These are phyloP conservation scores for Mus caroli DNA, from an alignment of 2,797 vertebrate genomes.

Conservation along the genomic window DNA sequence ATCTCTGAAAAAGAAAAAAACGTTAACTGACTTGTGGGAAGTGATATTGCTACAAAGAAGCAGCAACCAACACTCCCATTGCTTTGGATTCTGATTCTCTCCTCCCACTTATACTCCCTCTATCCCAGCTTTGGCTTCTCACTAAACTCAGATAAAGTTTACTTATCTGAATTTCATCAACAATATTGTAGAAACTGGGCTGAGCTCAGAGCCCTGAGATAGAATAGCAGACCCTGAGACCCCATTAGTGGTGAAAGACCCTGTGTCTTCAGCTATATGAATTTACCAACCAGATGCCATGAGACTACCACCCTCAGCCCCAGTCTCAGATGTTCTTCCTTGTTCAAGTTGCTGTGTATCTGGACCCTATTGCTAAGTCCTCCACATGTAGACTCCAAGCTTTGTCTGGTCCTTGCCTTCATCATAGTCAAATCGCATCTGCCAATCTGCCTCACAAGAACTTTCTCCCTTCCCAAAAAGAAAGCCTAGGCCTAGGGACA, in stretches of 20 bases:
- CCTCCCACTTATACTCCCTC: neutral
- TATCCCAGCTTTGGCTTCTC: neutral
- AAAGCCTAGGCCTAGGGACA: neutral
- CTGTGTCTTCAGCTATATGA: neutral
- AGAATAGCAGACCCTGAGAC: neutral
- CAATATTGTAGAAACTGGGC: neutral
- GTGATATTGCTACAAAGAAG: neutral
- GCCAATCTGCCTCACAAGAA: neutral
- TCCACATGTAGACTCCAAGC: neutral
- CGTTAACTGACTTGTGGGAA: neutral
- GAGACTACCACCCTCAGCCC: too few relatives aligned
- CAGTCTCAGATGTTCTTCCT: neutral
- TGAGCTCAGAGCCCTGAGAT: neutral
- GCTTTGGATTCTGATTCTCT: neutral
- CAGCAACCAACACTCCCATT: accelerated
- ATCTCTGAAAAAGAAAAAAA: neutral
- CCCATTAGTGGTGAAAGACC: neutral
- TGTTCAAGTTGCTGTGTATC: neutral
- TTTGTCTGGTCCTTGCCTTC: neutral
- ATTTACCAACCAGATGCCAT: neutral
- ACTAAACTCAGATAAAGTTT: neutral
- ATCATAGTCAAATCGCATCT: neutral
- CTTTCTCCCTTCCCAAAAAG: neutral
- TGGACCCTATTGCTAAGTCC: neutral
- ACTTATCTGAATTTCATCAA: neutral